A percentile compares a stretch with the other conserved stretches of the same genome.
phyloP scores from a whole-genome alignment of 2,113 vertebrate species.

The Hemiprocne comata region DNA sequence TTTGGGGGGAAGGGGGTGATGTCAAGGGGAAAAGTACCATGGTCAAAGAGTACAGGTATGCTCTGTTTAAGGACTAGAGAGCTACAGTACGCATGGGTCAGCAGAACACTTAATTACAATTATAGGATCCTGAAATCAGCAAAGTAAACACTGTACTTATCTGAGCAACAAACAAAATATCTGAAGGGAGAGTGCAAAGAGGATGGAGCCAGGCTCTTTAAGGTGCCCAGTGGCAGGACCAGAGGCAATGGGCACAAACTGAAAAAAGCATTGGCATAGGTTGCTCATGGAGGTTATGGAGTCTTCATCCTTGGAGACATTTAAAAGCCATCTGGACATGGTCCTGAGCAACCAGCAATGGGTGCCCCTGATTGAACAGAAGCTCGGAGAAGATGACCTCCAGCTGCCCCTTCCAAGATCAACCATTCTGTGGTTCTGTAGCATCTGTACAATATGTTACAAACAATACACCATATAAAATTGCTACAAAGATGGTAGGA shows the following conservation, averaged over 20 bases:
- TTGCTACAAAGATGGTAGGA: not conserved
- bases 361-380: not conserved
- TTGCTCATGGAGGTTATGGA: not conserved
- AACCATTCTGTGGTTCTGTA: not conserved
- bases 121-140: not conserved
- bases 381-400: not conserved
- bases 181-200: not conserved
- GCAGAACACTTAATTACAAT: not conserved
- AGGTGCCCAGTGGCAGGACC: not conserved
- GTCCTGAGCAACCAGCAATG: not conserved
- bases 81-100: too few relatives aligned
- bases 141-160: not conserved
- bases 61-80: not conserved
- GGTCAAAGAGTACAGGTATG: not conserved
- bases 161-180: not conserved
- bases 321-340: not conserved
- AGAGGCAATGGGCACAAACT: not conserved
- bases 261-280: not conserved
- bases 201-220: not conserved
- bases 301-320: not conserved
- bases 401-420: not conserved
- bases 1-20: accelerated
- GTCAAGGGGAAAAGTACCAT: not conserved
- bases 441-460: not conserved
- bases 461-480: not conserved